Base-by-base conservation (phyloP, 2,888 invertebrate species). In the Cephus pulcher region DNA sequence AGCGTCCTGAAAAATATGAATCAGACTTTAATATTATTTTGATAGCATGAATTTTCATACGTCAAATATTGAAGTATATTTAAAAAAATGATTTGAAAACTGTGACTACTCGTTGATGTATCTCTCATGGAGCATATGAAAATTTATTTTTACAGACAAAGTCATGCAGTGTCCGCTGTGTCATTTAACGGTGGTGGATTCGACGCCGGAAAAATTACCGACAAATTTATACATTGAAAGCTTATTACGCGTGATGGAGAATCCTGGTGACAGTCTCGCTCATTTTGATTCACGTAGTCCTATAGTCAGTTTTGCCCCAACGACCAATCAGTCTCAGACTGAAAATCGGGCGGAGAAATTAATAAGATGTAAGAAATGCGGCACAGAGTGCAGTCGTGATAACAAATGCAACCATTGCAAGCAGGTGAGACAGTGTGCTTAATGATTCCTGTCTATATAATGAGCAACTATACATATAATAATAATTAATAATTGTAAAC, bases 181-280 rank as follows among this genome's bases (percentile, higher is more conserved):
- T 87, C 92, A 93, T 69, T 89, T 93, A 4, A 92, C 92, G 0
- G 93, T 93, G 1, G 86, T 93, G 0, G 92, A 92, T 75, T 93
- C 93, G 4, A 35, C 75, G 74, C 88, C 95, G 32, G 93, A 93
- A 32, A 89, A 92, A 3, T 90, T 95, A n/a, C 95, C 95, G n/a
- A 93, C 94, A 12, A 95, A 96, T 88, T 90, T 95, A 71, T 95
- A 95, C 88, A 93, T 95, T 74, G 94, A 95, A 84, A 94, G 94
- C 0, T 90, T 95, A 69, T 91, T 95, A 1, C 90, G 92, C 76
- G 88, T 94, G 73, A 90, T 94, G 23, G 92, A 93, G 23, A 88
- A 91, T 71, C 73, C 80, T 4, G 82, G 81, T 82, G 75, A 79
- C 71, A 76, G 81, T 80, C 76, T 81, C 69, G 76, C 69, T 84